Evolutionary conservation across 2,888 invertebrate species (phyloP).

Genomic region (Cryptosula pallasiana): DNA sequence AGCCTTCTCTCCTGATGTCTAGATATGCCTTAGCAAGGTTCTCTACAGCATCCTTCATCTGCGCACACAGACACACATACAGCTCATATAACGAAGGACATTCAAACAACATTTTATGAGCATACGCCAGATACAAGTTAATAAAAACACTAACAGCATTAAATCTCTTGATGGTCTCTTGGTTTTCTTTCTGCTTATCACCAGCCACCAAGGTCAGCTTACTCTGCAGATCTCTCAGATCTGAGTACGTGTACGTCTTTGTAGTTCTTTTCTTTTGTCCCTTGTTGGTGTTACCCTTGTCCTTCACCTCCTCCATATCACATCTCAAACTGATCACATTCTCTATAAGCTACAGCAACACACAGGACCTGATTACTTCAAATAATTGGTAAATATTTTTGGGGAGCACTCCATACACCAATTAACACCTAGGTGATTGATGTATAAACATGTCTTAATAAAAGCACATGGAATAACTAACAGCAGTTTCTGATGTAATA

Average conservation of each 20-base stretch:
- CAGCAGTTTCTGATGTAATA: too few species aligned
- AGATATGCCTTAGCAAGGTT: constrained; percentile 4
- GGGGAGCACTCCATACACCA: too few species aligned
- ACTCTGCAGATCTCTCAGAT: constrained; percentile 43
- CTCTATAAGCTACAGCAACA: constrained; percentile 29
- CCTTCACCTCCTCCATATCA: constrained; percentile 29
- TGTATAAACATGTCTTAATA: too few species aligned
- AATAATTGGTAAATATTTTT: too few species aligned
- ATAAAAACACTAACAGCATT: constrained; percentile 35
- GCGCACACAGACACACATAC: too few species aligned
- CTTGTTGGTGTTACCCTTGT: constrained; percentile 25
- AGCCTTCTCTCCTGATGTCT: constrained; percentile 16
- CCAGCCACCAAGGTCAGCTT: constrained; percentile 47
- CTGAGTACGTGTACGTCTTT: constrained; percentile 31
- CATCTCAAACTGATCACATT: constrained; percentile 33
- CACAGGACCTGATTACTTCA: too few species aligned
- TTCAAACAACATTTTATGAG: too few species aligned
- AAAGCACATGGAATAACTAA: too few species aligned
- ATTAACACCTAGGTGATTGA: too few species aligned
- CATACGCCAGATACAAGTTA: too few species aligned
- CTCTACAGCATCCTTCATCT: constrained; percentile 15
- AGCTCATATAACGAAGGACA: too few species aligned
- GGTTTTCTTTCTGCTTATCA: constrained; percentile 39
- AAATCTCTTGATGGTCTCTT: constrained; percentile 36
- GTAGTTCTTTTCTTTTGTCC: neutral